phyloP scores from a whole-genome alignment of 2,888 invertebrate species.

The Hemithea aestivaria region DNA sequence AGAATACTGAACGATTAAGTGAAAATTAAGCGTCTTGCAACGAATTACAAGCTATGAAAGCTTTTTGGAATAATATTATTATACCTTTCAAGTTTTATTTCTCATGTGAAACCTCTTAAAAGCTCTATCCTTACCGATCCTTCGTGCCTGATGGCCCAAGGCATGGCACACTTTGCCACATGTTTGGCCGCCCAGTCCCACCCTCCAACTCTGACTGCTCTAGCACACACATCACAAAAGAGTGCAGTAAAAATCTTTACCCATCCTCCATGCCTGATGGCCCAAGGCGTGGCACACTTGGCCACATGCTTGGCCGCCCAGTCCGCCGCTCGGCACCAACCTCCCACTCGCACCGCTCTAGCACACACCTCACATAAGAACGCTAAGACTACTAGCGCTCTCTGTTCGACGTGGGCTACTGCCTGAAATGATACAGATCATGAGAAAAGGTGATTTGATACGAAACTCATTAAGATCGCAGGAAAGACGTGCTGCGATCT shows the following conservation, averaged over 20 bases:
- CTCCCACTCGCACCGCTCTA: constrained; percentile 62
- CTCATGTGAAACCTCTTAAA: too few species aligned
- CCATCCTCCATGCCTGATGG: constrained; percentile 79
- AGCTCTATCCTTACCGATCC: constrained; percentile 79
- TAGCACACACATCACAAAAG: constrained; percentile 69
- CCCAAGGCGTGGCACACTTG: constrained; percentile 77
- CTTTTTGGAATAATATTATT: too few species aligned
- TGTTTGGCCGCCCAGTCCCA: constrained; percentile 79
- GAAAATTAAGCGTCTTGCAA: too few species aligned
- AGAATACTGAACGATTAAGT: too few species aligned
- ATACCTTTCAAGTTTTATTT: too few species aligned
- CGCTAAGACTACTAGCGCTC: constrained; percentile 76
- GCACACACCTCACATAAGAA: constrained; percentile 79
- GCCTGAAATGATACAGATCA: constrained; percentile 69
- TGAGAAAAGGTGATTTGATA: too few species aligned
- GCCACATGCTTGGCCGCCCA: constrained; percentile 79
- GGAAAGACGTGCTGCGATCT: too few species aligned
- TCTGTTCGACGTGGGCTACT: constrained; percentile 74
- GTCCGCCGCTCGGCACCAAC: constrained; percentile 76
- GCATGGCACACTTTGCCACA: constrained; percentile 75
- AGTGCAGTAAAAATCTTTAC: constrained; percentile 43
- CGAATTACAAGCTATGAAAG: too few species aligned
- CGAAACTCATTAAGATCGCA: too few species aligned
- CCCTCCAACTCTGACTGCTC: constrained; percentile 64
- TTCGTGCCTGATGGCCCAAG: constrained; percentile 78